Evolutionary conservation across 2,797 vertebrate species (phyloP).

Genomic region (Paedocypris micromegethes): DNA sequence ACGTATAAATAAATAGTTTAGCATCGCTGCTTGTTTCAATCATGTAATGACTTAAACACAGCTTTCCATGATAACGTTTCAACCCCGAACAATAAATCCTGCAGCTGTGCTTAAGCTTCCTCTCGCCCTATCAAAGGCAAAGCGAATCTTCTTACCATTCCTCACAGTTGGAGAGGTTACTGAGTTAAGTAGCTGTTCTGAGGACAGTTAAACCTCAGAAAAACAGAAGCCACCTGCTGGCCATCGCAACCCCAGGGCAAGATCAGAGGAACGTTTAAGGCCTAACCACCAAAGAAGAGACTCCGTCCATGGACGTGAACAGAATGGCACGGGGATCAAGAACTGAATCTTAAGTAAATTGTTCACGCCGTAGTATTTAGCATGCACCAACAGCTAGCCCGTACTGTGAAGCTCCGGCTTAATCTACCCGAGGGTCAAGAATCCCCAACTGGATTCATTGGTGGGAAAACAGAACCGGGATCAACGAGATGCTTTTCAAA

Average conservation of each 20-base stretch:
- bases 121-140: conserved; percentile 50
- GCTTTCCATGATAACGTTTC: conserved; percentile 6
- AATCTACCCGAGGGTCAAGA: conserved; percentile 51
- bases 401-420: conserved; percentile 53
- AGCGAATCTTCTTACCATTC: conserved; percentile 50
- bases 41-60: not conserved
- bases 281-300: conserved; percentile 32
- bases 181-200: conserved; percentile 60
- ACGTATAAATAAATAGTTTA: too few species aligned
- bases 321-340: conserved; percentile 49
- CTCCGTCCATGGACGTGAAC: conserved; percentile 49
- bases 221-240: conserved; percentile 56
- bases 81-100: conserved; percentile 19
- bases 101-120: conserved; percentile 23
- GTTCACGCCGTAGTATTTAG: conserved; percentile 57
- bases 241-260: conserved; percentile 40
- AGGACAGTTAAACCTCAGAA: conserved; percentile 56
- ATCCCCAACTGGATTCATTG: too few species aligned
- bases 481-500: too few species aligned
- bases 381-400: conserved; percentile 61
- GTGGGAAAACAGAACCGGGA: too few species aligned
- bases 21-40: not conserved
- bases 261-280: conserved; percentile 45
- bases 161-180: conserved; percentile 54
- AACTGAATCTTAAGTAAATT: conserved; percentile 54